Base-by-base conservation (phyloP, 2,113 vertebrate genomes). In the Aythya baeri region DNA sequence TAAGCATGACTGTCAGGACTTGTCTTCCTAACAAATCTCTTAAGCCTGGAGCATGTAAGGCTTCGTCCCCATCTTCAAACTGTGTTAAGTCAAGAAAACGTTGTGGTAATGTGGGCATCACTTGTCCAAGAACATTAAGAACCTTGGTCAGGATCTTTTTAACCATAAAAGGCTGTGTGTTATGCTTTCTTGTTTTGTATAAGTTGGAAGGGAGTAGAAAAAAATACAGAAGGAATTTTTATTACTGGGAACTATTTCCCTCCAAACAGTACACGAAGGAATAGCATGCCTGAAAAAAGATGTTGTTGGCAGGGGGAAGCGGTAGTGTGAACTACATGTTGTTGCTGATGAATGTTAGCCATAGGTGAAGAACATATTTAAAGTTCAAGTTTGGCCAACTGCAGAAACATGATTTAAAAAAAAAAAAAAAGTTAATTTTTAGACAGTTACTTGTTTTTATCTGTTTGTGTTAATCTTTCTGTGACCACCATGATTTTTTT, bases 81-180 rank as follows among this genome's bases (percentile, higher is more conserved):
- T 93, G 78, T 86, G 58, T 96, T 96, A 96, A 91, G 84, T 97
- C 94, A 94, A 94, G 87, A 92, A 96, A 97, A 83, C 82, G 72
- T 96, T 96, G 80, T 97, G 94, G 91, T 97, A 95, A 87, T 96
- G 82, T 96, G 89, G 96, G 91, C 94, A 93, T 92, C 17, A 43
- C 88, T 97, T 97, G 97, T 98, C 98, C 94, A 93, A 98, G 97
- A 97, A 97, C 97, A 96, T 91, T 96, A 97, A 96, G 97, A 97
- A 89, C 92, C 68, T 89, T 96, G 89, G 79, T 98, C 90, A 96
- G 96, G 91, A 97, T 97, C 94, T 96, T 97, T 97, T 80, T 97
- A 97, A 96, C 97, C 97, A 96, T 98, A 98, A 97, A 98, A 97
- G 97, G 98, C 93, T 93, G 94, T 96, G 94, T 97, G 89, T 96